Evolutionary conservation across 2,888 invertebrate species (phyloP), one percentile per base, ranked within the genome.

Genomic region (Ommatoiulus sabulosus): DNA sequence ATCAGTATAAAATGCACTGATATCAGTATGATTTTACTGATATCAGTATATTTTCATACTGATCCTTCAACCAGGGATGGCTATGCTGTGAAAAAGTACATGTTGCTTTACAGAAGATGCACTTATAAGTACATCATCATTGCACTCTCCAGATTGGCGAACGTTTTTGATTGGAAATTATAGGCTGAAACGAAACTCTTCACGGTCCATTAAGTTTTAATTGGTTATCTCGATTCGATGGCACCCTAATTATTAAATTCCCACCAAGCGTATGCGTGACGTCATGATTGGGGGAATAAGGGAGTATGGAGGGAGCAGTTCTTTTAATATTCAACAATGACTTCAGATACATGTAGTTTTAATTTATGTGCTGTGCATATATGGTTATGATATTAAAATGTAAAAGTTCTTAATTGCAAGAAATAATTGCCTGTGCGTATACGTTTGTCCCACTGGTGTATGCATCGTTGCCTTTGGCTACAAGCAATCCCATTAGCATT

Each of bases 181-280:
- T 72, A 6, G 72, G 20, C 72, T 24, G 72, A 20, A 72, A 72
- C 20, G 20, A 72, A 24, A 72, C 5, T 24, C 8, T n/a, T 17
- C 72, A 72, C 72, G 72, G 72, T 20, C 20, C 72, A 72, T 72
- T 72, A 72, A 72, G 72, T 72, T 3, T 72, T 24, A 72, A 72
- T 72, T 52, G 52, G 17, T 52, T 52, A 52, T 12, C 52, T 3
- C 3, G 15, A 52, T 52, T 17, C 52, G 52, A 52, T 52, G 52
- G 12, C 52, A 17, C 52, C 3, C 15, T 52, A 15, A 17, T 52
- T 52, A 52, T 52, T 52, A 12, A 3, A 52, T 72, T 72, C 8
- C 3, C 20, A 72, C 63, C 17, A 63, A n/a, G 63, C 63, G 3
- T 63, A 17, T 24, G 3, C 24, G 6, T 24, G 72, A 72, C 24